These are phyloP conservation scores for Chaitophorus viminalis DNA, from an alignment of 2,888 invertebrate genomes.

Conservation along the genomic window DNA sequence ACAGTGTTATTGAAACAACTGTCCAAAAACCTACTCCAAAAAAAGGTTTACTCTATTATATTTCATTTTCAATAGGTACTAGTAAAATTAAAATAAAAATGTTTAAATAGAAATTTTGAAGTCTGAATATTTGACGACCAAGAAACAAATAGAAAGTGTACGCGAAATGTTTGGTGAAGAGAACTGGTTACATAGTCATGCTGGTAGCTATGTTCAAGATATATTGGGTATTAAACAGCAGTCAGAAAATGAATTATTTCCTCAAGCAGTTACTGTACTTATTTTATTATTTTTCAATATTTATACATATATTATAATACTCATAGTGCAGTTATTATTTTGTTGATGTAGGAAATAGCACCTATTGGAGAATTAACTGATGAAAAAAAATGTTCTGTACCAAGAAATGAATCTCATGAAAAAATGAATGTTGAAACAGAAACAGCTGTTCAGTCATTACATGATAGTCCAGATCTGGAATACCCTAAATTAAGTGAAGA, in stretches of 20 bases:
- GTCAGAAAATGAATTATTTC: conserved; percentile 46
- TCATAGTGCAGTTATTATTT: not conserved
- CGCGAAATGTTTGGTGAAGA: conserved; percentile 72
- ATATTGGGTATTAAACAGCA: conserved; percentile 70
- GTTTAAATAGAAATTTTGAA: not conserved
- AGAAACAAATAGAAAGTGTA: conserved; percentile 72
- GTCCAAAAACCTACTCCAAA: not conserved
- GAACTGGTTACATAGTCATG: conserved; percentile 72
- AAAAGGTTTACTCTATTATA: not conserved
- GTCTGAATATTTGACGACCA: conserved; percentile 71
- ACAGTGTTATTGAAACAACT: conserved; percentile 12
- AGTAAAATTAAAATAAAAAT: not conserved
- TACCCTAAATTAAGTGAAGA: not conserved
- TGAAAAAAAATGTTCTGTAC: not conserved
- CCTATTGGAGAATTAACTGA: not conserved
- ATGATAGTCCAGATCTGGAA: not conserved
- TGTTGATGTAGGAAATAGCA: conserved; percentile 2
- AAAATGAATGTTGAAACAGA: not conserved
- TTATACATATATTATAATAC: not conserved
- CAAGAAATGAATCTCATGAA: conserved; percentile 1
- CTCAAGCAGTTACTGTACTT: conserved; percentile 47
- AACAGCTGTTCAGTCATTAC: not conserved
- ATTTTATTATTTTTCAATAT: not conserved
- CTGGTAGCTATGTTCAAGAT: conserved; percentile 71
- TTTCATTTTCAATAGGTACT: not conserved